These are phyloP conservation scores for Amphipoea lucens DNA, from an alignment of 2,888 invertebrate species.

Conservation along the genomic window DNA sequence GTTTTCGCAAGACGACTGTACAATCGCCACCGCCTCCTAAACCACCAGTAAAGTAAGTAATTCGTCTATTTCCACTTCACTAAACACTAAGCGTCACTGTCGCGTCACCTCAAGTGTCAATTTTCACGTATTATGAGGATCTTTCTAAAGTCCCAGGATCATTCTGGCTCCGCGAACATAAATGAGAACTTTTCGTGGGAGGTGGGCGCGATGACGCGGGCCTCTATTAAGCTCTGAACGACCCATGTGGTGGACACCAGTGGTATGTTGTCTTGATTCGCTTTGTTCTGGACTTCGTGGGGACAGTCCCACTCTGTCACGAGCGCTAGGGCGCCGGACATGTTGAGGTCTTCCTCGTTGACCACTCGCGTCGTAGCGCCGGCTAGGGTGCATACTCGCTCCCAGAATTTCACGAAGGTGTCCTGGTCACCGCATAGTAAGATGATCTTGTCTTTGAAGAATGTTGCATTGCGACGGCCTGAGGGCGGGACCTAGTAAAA, in stretches of 20 bases:
- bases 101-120: constrained; percentile 82
- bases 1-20: background rate
- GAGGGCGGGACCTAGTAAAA: constrained; percentile 70
- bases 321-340: constrained; percentile 86
- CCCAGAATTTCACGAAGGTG: constrained; percentile 91
- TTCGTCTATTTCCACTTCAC: constrained; percentile 66
- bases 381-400: constrained; percentile 90
- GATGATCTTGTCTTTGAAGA: constrained; percentile 88
- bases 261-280: constrained; percentile 91
- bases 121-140: constrained; percentile 88
- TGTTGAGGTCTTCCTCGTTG: constrained; percentile 86
- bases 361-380: constrained; percentile 88
- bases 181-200: constrained; percentile 89
- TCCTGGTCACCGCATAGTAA: constrained; percentile 88
- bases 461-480: constrained; percentile 80
- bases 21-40: constrained; percentile 13
- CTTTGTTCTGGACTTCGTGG: constrained; percentile 88
- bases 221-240: constrained; percentile 92
- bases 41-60: constrained; percentile 27
- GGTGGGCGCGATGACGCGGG: constrained; percentile 86
- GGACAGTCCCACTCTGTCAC: constrained; percentile 92
- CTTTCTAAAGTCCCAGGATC: constrained; percentile 88
- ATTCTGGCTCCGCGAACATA: constrained; percentile 89
- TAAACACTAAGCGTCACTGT: constrained; percentile 65
- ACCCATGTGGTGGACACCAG: constrained; percentile 93